Evolutionary conservation across 92 coral and sea anemone species (phyloP).

Genomic region (Meandrina meandrites): DNA sequence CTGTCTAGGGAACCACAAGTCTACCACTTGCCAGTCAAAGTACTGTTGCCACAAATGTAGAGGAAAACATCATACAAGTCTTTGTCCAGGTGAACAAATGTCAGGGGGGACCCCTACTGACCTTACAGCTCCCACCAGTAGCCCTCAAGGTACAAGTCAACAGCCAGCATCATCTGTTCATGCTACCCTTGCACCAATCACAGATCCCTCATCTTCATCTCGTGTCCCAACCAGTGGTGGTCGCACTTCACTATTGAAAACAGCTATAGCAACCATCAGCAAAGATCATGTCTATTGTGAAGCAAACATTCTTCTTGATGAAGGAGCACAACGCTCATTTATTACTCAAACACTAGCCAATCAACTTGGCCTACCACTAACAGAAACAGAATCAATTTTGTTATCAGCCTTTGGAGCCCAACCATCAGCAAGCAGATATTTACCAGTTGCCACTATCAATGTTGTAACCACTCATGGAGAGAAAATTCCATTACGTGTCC

Average conservation of each 20-base stretch:
- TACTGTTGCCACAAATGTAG: constrained; percentile 5
- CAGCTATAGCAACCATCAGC: constrained; percentile 35
- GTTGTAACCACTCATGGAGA: constrained; percentile 24
- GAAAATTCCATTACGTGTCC: constrained; percentile 34
- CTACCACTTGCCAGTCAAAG: background rate
- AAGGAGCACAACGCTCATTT: constrained; percentile 40
- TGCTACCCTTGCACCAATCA: background rate
- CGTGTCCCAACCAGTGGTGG: background rate
- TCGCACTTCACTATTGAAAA: background rate
- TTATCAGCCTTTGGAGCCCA: background rate
- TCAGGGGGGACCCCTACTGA: background rate
- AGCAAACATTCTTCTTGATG: constrained; percentile 48
- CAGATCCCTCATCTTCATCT: too few relatives aligned
- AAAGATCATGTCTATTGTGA: constrained; percentile 4
- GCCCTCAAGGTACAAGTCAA: background rate
- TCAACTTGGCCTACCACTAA: background rate
- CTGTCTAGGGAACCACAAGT: constrained; percentile 12
- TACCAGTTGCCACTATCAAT: background rate
- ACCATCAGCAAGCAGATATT: background rate
- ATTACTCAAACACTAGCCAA: background rate
- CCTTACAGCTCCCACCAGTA: constrained; percentile 6
- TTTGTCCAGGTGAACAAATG: background rate
- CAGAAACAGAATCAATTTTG: background rate
- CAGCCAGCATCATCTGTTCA: constrained; percentile 10
- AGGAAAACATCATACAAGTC: constrained; percentile 20